Evolutionary conservation across 2,797 vertebrate species (phyloP).

Genomic region (Amniataba percoides): DNA sequence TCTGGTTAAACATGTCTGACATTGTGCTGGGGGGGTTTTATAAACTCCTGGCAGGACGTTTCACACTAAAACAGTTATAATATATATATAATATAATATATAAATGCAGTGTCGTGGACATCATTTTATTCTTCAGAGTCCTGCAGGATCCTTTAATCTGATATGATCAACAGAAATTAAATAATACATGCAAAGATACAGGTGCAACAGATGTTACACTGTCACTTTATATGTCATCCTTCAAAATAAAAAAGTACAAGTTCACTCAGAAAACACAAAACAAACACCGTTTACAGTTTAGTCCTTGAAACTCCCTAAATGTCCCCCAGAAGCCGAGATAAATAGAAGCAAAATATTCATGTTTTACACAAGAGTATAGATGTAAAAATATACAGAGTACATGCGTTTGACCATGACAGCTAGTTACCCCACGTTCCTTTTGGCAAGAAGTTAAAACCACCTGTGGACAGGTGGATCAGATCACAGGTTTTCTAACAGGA

Average conservation of each 20-base stretch:
- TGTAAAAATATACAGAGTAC: constrained; percentile 61
- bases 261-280: constrained; percentile 74
- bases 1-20: too few species aligned
- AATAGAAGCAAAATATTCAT: constrained; percentile 72
- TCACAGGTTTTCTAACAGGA: not conserved
- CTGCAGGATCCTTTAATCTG: constrained; percentile 38
- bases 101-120: too few species aligned
- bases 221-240: constrained; percentile 40
- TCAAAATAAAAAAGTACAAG: constrained; percentile 55
- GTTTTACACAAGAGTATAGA: constrained; percentile 69
- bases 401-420: constrained; percentile 45
- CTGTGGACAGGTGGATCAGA: constrained; percentile 38
- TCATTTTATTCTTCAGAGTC: not conserved
- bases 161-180: constrained; percentile 67
- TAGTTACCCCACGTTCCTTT: constrained; percentile 32
- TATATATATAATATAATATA: too few species aligned
- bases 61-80: too few species aligned
- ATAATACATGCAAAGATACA: constrained; percentile 67
- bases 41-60: too few species aligned
- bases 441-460: constrained; percentile 50
- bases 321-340: constrained; percentile 17
- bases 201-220: constrained; percentile 14
- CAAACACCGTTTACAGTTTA: constrained; percentile 59
- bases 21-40: too few species aligned
- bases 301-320: not conserved